Evolutionary conservation across 2,113 vertebrate genomes (phyloP).

Genomic region (Hippoglossus stenolepis): DNA sequence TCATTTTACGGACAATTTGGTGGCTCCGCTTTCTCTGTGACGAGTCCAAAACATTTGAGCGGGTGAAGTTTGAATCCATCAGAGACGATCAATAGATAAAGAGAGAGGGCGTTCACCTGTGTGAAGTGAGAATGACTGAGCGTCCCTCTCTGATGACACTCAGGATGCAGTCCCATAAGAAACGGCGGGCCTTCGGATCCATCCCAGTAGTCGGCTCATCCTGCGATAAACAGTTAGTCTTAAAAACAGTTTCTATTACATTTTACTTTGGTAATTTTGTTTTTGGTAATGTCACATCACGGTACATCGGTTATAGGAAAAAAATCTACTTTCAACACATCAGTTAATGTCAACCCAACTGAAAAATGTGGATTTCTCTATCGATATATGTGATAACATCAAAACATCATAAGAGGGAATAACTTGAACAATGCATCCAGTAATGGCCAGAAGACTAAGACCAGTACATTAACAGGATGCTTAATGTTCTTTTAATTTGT

Average conservation of each 20-base stretch:
- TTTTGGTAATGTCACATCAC: too few relatives aligned
- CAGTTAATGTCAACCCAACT: too few relatives aligned
- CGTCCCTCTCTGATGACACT: conserved; percentile 95
- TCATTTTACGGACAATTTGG: conserved; percentile 17
- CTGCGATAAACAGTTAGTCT: conserved; percentile 68
- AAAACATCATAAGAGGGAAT: background rate
- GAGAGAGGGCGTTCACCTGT: conserved; percentile 84
- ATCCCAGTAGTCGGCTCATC: conserved; percentile 98
- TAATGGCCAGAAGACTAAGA: too few relatives aligned
- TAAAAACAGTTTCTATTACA: too few relatives aligned
- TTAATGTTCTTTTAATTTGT: background rate
- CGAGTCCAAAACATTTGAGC: conserved; percentile 24
- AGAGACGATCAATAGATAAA: conserved; percentile 9
- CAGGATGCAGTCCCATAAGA: conserved; percentile 96
- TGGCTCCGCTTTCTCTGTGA: conserved; percentile 7
- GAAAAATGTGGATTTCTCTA: too few relatives aligned
- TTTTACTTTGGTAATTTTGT: too few relatives aligned
- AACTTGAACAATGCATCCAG: background rate
- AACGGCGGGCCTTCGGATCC: conserved; percentile 96
- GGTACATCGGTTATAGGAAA: too few relatives aligned
- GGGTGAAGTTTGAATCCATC: background rate
- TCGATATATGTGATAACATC: too few relatives aligned
- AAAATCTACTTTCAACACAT: too few relatives aligned
- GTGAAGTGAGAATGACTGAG: conserved; percentile 96
- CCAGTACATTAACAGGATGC: background rate